Percentiles rank a stretch among this genome's conserved stretches.
phyloP scores from a whole-genome alignment of 30 jellyfish, hydroid and myxozoan species.

The Nemopilema nomurai region DNA sequence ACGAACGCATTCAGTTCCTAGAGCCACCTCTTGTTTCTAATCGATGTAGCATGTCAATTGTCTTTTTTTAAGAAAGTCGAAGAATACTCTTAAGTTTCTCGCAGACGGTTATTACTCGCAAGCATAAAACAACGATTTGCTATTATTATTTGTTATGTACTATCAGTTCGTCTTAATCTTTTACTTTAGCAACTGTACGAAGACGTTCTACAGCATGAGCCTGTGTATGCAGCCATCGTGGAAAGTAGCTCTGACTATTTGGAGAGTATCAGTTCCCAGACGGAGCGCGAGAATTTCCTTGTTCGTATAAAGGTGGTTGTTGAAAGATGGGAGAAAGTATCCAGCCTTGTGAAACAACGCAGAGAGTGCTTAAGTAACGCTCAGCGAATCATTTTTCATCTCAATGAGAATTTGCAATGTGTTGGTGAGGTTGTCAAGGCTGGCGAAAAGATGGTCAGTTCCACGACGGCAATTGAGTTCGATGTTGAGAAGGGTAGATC shows the following conservation, averaged over 20 bases:
- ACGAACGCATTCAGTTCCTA: no score
- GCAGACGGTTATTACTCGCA: no score
- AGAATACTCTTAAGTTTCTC: no score
- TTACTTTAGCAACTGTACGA: slow-evolving; percentile 83
- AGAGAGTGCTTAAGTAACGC: slow-evolving; percentile 56
- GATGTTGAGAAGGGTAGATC: slow-evolving; percentile 52
- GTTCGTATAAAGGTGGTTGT: slow-evolving; percentile 28
- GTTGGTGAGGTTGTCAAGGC: slow-evolving; percentile 61
- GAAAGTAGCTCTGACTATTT: slow-evolving; percentile 63
- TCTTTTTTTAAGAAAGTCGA: no score
- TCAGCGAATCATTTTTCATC: slow-evolving; percentile 69
- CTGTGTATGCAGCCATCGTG: slow-evolving; percentile 53
- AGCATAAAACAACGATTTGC: not conserved
- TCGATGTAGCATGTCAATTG: no score
- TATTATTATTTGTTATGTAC: not conserved
- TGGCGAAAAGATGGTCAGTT: slow-evolving; percentile 67
- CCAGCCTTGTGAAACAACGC: slow-evolving; percentile 39
- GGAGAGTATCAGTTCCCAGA: slow-evolving; percentile 30
- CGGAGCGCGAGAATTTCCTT: slow-evolving; percentile 32
- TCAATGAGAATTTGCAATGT: slow-evolving; percentile 33
- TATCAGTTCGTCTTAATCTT: not conserved
- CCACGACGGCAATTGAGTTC: slow-evolving; percentile 64
- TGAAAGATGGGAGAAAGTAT: slow-evolving; percentile 76
- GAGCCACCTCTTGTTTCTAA: no score
- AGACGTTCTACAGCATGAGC: slow-evolving; percentile 90